Conservation (phyloP, 1,140 invertebrate species). For the Marisa cornuarietis region DNA sequence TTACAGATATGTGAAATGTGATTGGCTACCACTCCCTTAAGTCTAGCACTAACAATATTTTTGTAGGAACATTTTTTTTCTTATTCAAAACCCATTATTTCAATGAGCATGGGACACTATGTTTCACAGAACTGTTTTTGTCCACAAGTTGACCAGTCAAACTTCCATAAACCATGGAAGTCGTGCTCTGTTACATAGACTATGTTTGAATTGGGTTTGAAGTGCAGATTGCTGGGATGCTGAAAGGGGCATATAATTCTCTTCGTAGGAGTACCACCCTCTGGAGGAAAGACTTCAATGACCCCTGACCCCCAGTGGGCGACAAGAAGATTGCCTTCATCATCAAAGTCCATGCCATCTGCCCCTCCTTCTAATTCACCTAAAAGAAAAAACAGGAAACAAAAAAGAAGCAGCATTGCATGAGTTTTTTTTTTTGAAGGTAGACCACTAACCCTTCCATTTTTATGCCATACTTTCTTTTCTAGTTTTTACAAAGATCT, state of each 20-base stretch:
- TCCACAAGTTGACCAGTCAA: slow-evolving; percentile 54
- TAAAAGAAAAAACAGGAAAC: slow-evolving; percentile 27
- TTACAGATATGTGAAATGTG: too few relatives aligned
- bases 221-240: slow-evolving; percentile 58
- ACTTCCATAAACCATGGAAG: slow-evolving; percentile 57
- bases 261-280: slow-evolving; percentile 49
- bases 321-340: slow-evolving; percentile 53
- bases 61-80: neutral
- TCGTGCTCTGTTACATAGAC: slow-evolving; percentile 61
- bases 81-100: neutral
- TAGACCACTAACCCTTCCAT: too few relatives aligned
- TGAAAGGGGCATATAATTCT: slow-evolving; percentile 57
- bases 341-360: slow-evolving; percentile 64
- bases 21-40: too few relatives aligned
- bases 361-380: slow-evolving; percentile 53
- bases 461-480: too few relatives aligned
- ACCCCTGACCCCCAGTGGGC: slow-evolving; percentile 56
- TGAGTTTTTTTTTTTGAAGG: too few relatives aligned
- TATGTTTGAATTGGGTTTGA: slow-evolving; percentile 43
- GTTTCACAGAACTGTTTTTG: slow-evolving; percentile 58
- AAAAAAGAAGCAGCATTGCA: neutral
- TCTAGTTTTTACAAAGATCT: too few relatives aligned
- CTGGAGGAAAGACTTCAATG: slow-evolving; percentile 55
- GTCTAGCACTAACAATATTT: too few relatives aligned
- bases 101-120: neutral